phyloP scores from a whole-genome alignment of 2,888 invertebrate species.

The Hololepta plana region DNA sequence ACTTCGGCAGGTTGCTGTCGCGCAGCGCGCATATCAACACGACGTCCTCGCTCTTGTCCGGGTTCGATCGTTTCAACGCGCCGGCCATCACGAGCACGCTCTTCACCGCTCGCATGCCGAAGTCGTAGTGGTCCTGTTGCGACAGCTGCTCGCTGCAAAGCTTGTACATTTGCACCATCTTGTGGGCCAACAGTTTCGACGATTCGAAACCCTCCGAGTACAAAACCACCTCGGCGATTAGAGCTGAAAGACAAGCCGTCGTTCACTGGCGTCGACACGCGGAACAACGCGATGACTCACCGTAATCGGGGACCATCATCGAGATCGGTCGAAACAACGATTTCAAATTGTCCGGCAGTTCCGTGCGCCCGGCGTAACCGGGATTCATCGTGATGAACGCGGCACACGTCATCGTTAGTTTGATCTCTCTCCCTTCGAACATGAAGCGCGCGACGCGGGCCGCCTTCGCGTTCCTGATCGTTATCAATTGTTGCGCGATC shows the following conservation, averaged over 20 bases:
- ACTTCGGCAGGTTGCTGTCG: conserved; percentile 83
- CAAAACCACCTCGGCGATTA: conserved; percentile 82
- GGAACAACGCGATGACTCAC: too few species aligned
- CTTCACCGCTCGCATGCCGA: conserved; percentile 87
- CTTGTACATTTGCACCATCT: conserved; percentile 89
- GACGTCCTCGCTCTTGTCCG: conserved; percentile 68
- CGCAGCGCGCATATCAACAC: conserved; percentile 69
- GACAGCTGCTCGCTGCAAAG: conserved; percentile 80
- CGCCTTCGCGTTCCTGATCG: conserved; percentile 71
- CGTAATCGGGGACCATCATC: conserved; percentile 89
- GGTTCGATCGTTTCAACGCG: conserved; percentile 65
- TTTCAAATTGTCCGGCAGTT: conserved; percentile 76
- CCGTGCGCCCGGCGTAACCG: conserved; percentile 78
- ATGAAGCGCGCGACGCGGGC: conserved; percentile 48
- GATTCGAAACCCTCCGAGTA: conserved; percentile 88
- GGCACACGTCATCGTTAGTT: conserved; percentile 59
- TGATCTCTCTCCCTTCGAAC: conserved; percentile 81
- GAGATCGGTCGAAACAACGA: conserved; percentile 72
- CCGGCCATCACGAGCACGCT: conserved; percentile 89
- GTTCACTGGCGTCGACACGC: too few species aligned
- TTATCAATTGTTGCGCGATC: conserved; percentile 77
- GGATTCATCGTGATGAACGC: conserved; percentile 89
- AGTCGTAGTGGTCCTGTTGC: conserved; percentile 85
- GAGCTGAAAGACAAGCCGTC: conserved; percentile 30
- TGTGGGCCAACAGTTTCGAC: conserved; percentile 69